These are phyloP conservation scores for Oreortyx pictus DNA, from an alignment of 2,797 vertebrate genomes.

Conservation along the genomic window DNA sequence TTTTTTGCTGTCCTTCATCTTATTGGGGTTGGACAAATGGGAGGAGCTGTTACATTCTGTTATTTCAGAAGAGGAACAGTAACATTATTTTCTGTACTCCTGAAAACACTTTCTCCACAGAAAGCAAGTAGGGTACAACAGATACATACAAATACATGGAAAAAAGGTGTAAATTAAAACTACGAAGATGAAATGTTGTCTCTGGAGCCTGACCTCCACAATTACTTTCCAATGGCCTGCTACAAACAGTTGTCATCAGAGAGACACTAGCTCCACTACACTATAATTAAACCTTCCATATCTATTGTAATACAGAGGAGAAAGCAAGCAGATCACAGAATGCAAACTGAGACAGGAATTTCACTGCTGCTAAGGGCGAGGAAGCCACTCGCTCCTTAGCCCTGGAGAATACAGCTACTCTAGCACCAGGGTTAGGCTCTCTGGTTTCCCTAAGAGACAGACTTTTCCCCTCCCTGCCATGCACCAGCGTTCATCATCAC, in stretches of 20 bases:
- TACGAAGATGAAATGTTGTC: neutral
- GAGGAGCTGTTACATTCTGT: neutral
- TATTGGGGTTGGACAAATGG: neutral
- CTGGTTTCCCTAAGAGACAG: neutral
- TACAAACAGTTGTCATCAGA: neutral
- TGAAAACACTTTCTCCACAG: neutral
- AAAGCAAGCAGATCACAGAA: neutral
- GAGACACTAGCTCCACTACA: neutral
- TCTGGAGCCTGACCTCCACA: neutral
- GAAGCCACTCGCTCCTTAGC: fast-evolving
- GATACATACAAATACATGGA: neutral
- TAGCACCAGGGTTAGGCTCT: neutral
- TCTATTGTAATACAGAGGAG: neutral
- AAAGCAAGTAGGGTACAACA: neutral
- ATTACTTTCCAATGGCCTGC: neutral
- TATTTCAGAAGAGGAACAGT: neutral
- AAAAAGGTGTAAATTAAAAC: neutral
- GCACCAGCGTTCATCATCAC: neutral
- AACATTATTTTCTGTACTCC: neutral
- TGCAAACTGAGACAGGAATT: neutral
- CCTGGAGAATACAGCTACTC: neutral
- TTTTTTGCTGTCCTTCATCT: neutral
- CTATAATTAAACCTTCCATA: neutral
- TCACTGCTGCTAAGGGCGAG: neutral
- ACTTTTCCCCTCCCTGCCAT: neutral